Percentiles rank a stretch among this genome's conserved stretches.
These are phyloP conservation scores for Agriopis leucophaearia DNA, from an alignment of 2,888 invertebrate species.

Conservation along the genomic window DNA sequence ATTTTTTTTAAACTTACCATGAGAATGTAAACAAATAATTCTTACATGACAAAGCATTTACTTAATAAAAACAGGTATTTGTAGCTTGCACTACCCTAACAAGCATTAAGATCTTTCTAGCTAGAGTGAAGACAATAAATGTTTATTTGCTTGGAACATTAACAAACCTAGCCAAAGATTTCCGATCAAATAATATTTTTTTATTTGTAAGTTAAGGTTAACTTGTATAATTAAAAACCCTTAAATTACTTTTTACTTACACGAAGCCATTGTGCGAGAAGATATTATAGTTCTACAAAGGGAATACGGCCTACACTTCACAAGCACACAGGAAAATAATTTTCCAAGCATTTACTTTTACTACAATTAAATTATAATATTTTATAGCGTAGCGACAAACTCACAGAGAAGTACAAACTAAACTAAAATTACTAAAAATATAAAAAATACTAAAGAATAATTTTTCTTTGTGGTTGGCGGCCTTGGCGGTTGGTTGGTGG, in stretches of 20 bases:
- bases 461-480: background rate
- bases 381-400: background rate
- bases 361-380: constrained; percentile 29
- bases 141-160: background rate
- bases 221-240: background rate
- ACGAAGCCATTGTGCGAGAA: constrained; percentile 63
- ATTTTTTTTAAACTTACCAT: no score
- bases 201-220: background rate
- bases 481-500: background rate
- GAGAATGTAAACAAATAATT: background rate
- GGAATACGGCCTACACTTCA: constrained; percentile 51
- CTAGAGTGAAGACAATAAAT: no score
- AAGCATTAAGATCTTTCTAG: no score
- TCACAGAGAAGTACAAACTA: no score
- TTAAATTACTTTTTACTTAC: constrained; percentile 51
- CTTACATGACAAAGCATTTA: background rate
- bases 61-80: background rate
- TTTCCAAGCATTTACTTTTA: constrained; percentile 60
- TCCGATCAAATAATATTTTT: background rate
- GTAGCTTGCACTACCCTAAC: background rate
- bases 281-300: constrained; percentile 50
- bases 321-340: constrained; percentile 54
- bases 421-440: no score
- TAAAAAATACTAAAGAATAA: no score
- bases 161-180: no score